phyloP scores from a whole-genome alignment of 2,888 invertebrate species.

The Helicoverpa assulta region DNA sequence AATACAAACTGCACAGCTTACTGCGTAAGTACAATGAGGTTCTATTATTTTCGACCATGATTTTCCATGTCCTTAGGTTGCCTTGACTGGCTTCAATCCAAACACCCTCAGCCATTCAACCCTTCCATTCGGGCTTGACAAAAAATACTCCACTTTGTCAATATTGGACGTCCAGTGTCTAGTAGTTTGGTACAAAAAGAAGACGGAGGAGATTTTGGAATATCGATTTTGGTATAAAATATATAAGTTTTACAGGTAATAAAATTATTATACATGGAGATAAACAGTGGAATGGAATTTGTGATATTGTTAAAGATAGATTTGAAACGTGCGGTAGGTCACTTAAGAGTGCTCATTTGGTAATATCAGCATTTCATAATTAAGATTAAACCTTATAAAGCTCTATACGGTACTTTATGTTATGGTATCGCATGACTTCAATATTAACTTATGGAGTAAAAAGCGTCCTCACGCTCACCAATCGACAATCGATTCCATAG shows the following conservation, averaged over 20 bases:
- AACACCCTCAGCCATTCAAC: slow-evolving; percentile 89
- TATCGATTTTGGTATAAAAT: neutral
- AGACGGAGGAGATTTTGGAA: slow-evolving; percentile 50
- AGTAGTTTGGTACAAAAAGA: slow-evolving; percentile 61
- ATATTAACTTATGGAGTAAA: too few species aligned
- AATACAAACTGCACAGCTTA: slow-evolving; percentile 42
- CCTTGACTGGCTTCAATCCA: slow-evolving; percentile 72
- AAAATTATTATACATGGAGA: too few species aligned
- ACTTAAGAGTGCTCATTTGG: too few species aligned
- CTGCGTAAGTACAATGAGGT: slow-evolving; percentile 33
- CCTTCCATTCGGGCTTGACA: slow-evolving; percentile 88
- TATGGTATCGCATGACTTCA: too few species aligned
- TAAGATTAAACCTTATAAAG: too few species aligned
- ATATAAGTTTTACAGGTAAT: neutral
- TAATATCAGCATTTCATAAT: too few species aligned
- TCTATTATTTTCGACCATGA: slow-evolving; percentile 49
- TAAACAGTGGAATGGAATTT: too few species aligned
- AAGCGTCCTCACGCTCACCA: neutral
- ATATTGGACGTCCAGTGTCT: slow-evolving; percentile 85
- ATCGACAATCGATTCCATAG: neutral
- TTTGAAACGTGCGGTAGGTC: too few species aligned
- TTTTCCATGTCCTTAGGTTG: slow-evolving; percentile 79
- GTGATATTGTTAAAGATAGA: too few species aligned
- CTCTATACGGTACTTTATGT: too few species aligned
- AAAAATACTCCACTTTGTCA: slow-evolving; percentile 88